Evolutionary conservation across 2,797 vertebrate species (phyloP).

Genomic region (Scolopax rusticola): DNA sequence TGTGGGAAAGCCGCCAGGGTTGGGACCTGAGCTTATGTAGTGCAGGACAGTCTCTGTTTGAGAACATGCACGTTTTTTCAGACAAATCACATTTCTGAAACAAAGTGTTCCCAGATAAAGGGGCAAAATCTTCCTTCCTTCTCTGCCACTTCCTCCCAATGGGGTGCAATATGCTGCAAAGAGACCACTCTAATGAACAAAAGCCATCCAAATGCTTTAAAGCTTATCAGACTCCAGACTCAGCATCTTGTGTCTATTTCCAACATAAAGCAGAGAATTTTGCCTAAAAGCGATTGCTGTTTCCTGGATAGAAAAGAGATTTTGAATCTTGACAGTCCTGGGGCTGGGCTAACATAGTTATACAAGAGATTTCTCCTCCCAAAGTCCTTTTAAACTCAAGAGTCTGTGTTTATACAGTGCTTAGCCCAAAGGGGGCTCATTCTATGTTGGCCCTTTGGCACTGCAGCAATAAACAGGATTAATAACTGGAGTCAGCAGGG

Average conservation of each 20-base stretch:
- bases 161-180: background rate
- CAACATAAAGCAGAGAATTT: slow-evolving; percentile 7
- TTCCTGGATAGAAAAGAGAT: slow-evolving; percentile 45
- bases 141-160: background rate
- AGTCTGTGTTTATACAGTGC: slow-evolving; percentile 52
- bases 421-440: slow-evolving; percentile 51
- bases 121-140: background rate
- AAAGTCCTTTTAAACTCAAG: slow-evolving; percentile 43
- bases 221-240: slow-evolving; percentile 13
- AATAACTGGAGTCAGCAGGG: slow-evolving; percentile 63
- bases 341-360: slow-evolving; percentile 18
- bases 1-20: background rate
- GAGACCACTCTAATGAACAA: background rate
- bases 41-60: background rate
- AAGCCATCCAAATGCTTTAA: background rate
- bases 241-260: slow-evolving; percentile 13
- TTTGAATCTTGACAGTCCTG: slow-evolving; percentile 21
- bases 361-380: background rate
- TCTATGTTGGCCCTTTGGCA: slow-evolving; percentile 50
- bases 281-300: slow-evolving; percentile 41
- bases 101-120: background rate
- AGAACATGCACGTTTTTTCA: background rate
- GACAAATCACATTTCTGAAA: background rate
- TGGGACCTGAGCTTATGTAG: background rate
- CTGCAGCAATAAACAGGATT: slow-evolving; percentile 61